phyloP scores from a whole-genome alignment of 2,797 vertebrate species.

The Craterocephalus amniculus region DNA sequence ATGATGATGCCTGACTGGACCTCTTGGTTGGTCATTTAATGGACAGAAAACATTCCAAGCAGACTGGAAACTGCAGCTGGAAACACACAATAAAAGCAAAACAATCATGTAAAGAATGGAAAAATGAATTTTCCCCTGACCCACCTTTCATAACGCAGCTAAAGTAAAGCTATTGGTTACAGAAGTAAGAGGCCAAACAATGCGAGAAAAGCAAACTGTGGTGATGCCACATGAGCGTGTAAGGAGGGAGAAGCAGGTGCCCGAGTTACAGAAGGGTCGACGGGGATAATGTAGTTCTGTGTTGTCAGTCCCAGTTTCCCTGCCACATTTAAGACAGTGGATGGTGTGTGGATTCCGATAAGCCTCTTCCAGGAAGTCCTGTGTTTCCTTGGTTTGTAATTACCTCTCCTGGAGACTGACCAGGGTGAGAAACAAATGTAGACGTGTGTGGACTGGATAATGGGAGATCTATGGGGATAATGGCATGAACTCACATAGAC shows the following conservation, averaged over 20 bases:
- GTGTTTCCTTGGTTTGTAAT: slow-evolving; percentile 71
- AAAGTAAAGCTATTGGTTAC: not conserved
- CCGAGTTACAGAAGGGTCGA: slow-evolving; percentile 2
- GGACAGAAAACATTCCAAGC: not conserved
- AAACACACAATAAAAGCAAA: not conserved
- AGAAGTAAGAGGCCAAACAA: not conserved
- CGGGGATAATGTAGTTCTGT: slow-evolving; percentile 32
- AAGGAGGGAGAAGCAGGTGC: slow-evolving; percentile 6
- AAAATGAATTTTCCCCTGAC: not conserved
- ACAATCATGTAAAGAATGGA: not conserved
- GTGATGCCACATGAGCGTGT: not conserved
- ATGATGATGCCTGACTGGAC: not conserved
- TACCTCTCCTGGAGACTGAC: slow-evolving; percentile 68
- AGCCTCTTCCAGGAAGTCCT: slow-evolving; percentile 67
- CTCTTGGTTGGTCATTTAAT: not conserved
- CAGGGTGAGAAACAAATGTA: slow-evolving; percentile 60
- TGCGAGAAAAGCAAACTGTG: not conserved
- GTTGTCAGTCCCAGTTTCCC: slow-evolving; percentile 40
- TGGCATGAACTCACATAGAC: slow-evolving; percentile 19
- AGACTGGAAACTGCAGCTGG: not conserved
- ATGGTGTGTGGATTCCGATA: slow-evolving; percentile 58
- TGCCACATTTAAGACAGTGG: slow-evolving; percentile 58
- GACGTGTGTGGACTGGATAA: slow-evolving; percentile 61
- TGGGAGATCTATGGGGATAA: slow-evolving; percentile 54
- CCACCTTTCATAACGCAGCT: not conserved